These are phyloP conservation scores for Ranitomeya imitator DNA, from an alignment of 2,113 vertebrate genomes.

Conservation along the genomic window DNA sequence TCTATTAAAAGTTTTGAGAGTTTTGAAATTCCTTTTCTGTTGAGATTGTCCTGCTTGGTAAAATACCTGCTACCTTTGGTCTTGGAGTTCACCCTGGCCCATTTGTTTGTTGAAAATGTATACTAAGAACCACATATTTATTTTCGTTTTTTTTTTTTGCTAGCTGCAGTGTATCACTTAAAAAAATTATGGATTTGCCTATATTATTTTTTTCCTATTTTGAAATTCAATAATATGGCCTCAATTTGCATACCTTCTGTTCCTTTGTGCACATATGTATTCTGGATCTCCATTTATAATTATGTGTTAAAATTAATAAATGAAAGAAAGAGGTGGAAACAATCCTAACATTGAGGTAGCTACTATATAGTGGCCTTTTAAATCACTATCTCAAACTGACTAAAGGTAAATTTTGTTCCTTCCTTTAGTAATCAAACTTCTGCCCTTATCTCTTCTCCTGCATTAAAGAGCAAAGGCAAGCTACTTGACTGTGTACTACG, in stretches of 20 bases:
- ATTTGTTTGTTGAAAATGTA: neutral
- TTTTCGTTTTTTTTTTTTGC: too few relatives aligned
- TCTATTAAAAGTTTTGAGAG: too few relatives aligned
- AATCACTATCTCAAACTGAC: neutral
- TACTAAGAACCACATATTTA: too few relatives aligned
- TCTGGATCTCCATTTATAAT: neutral
- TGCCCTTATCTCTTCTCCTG: constrained; percentile 49
- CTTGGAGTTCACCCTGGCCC: neutral
- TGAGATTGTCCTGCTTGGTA: neutral
- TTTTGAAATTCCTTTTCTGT: neutral
- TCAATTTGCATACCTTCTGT: too few relatives aligned
- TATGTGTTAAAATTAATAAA: neutral
- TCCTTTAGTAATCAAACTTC: constrained; percentile 9
- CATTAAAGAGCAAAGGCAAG: constrained; percentile 58
- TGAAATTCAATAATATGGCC: neutral
- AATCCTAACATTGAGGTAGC: neutral
- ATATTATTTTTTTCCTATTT: neutral
- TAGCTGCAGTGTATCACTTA: too few relatives aligned
- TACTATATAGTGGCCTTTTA: neutral
- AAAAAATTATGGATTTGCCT: too few relatives aligned
- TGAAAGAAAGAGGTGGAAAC: neutral
- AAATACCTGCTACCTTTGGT: neutral
- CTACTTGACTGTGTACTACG: constrained; percentile 57
- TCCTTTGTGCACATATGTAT: neutral
- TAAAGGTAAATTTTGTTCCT: constrained; percentile 3